Conservation (phyloP, 2,888 invertebrate genomes). For the Parascotia fuliginaria region DNA sequence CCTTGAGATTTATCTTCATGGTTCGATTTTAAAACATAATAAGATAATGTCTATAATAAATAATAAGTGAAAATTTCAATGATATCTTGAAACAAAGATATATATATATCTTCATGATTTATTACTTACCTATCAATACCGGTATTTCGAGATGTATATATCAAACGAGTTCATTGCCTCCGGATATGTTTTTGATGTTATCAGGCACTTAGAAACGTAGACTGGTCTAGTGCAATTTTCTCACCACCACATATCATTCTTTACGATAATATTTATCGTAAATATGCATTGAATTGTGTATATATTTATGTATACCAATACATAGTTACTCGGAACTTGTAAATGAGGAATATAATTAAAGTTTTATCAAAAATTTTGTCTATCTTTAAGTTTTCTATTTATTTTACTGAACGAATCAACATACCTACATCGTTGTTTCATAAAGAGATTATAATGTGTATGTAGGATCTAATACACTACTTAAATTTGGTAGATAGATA, state of each 20-base stretch:
- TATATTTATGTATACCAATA: too few species aligned
- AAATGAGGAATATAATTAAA: too few species aligned
- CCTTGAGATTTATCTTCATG: constrained; percentile 61
- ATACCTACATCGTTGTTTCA: too few species aligned
- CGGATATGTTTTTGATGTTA: constrained; percentile 11
- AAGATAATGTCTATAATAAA: constrained; percentile 26
- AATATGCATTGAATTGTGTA: too few species aligned
- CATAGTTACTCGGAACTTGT: too few species aligned
- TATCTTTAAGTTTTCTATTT: too few species aligned
- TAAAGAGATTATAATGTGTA: too few species aligned
- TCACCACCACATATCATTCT: not conserved
- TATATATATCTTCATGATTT: constrained; percentile 37
- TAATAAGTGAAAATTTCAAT: constrained; percentile 34
- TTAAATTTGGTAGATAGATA: constrained; percentile 18
- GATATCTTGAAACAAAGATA: constrained; percentile 38
- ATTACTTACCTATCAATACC: constrained; percentile 29
- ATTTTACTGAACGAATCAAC: too few species aligned
- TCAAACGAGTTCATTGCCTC: constrained; percentile 29
- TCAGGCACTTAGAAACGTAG: not conserved
- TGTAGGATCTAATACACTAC: not conserved
- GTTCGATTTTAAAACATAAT: constrained; percentile 38
- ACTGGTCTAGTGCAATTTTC: not conserved
- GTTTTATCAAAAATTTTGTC: too few species aligned
- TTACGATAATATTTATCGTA: too few species aligned
- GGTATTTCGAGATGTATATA: constrained; percentile 23